phyloP scores from a whole-genome alignment of 2,888 invertebrate genomes.

The Pasiphila rectangulata region DNA sequence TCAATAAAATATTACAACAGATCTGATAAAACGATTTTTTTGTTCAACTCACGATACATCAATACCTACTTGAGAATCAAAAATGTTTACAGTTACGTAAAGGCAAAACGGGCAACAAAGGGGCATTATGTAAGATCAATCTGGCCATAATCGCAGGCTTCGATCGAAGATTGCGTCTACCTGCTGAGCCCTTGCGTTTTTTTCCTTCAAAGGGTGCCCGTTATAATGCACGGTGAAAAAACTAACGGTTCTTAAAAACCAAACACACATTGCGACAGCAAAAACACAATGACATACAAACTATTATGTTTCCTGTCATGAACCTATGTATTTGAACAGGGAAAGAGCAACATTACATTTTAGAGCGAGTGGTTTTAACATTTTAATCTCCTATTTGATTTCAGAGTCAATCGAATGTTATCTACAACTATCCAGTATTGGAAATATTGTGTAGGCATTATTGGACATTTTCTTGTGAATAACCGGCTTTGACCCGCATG shows the following conservation, averaged over 20 bases:
- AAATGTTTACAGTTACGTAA: conserved; percentile 58
- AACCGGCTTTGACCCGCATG: conserved; percentile 26
- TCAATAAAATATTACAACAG: conserved; percentile 13
- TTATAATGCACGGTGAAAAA: conserved; percentile 63
- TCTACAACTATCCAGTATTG: no score
- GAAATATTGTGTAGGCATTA: no score
- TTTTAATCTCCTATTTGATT: no score
- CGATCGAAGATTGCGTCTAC: conserved; percentile 73
- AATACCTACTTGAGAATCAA: conserved; percentile 25
- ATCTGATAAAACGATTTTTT: conserved; percentile 18
- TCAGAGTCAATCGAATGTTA: no score
- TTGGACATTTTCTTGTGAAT: background rate
- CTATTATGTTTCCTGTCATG: conserved; percentile 65
- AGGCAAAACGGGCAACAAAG: conserved; percentile 53
- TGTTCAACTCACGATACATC: conserved; percentile 13
- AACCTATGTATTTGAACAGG: conserved; percentile 50
- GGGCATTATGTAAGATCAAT: conserved; percentile 61
- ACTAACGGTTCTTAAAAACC: conserved; percentile 69
- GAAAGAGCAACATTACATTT: conserved; percentile 28
- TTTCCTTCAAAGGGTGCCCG: conserved; percentile 69
- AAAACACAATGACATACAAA: conserved; percentile 73
- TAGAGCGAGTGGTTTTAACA: background rate
- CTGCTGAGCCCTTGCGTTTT: conserved; percentile 63
- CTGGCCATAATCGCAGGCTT: conserved; percentile 61
- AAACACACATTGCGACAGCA: conserved; percentile 72